Percentiles rank a stretch among this genome's conserved stretches.
phyloP scores from a whole-genome alignment of 2,113 vertebrate species.

The Microtus ochrogaster region DNA sequence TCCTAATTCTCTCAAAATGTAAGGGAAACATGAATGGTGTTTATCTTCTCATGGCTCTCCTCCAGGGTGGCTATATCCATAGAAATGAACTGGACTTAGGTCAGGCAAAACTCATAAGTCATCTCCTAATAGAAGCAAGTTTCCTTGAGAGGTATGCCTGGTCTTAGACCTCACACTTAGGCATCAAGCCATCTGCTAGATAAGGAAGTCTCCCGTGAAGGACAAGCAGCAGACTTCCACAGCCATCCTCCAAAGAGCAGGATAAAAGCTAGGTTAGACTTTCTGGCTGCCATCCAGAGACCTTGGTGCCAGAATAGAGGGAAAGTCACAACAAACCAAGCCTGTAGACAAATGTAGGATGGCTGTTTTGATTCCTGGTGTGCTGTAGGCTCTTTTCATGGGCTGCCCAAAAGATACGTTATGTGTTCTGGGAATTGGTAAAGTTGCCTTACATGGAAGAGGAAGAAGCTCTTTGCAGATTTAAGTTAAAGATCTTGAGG shows the following conservation, averaged over 20 bases:
- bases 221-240: background rate
- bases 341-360: background rate
- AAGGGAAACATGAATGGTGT: background rate
- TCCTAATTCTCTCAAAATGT: background rate
- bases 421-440: background rate
- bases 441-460: background rate
- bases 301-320: background rate
- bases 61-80: background rate
- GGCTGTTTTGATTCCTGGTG: background rate
- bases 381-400: background rate
- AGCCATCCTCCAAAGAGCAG: too few relatives aligned
- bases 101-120: background rate
- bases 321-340: background rate
- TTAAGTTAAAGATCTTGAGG: background rate
- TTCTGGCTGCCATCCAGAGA: background rate
- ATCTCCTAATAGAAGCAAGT: background rate
- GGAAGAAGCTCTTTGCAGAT: background rate
- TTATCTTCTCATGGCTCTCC: background rate
- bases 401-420: background rate
- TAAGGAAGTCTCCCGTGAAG: background rate
- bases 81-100: background rate
- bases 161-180: background rate
- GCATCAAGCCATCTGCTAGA: background rate
- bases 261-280: background rate
- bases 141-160: background rate